Evolutionary conservation across 2,888 invertebrate species (phyloP).

Genomic region (Melinaea menophilus): DNA sequence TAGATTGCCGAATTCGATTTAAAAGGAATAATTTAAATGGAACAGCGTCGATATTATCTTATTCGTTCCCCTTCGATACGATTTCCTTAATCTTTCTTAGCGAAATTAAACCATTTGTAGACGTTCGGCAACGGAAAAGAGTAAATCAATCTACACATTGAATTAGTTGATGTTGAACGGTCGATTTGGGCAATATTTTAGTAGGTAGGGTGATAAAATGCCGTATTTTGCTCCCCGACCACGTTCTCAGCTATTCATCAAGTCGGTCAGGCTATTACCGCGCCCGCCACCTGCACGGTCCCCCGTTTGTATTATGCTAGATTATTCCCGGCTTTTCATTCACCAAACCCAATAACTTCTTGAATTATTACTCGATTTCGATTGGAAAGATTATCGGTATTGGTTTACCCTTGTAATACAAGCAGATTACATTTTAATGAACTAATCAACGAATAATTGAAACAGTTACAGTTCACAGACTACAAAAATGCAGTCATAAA

Average conservation of each 20-base stretch:
- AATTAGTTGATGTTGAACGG: constrained; percentile 71
- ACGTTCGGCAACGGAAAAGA: constrained; percentile 47
- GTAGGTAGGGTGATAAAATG: constrained; percentile 61
- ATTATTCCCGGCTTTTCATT: constrained; percentile 61
- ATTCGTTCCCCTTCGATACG: constrained; percentile 43
- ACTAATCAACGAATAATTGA: neutral
- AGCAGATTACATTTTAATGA: constrained; percentile 13
- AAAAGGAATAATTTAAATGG: constrained; percentile 20
- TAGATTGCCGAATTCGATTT: constrained; percentile 13
- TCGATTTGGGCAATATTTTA: constrained; percentile 71
- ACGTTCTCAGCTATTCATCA: constrained; percentile 72
- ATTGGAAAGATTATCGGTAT: constrained; percentile 32
- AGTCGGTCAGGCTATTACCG: constrained; percentile 66
- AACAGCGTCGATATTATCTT: constrained; percentile 21
- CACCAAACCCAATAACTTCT: constrained; percentile 57
- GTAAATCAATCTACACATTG: constrained; percentile 72
- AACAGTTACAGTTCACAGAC: neutral
- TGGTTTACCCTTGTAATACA: constrained; percentile 20
- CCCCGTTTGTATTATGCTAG: constrained; percentile 62
- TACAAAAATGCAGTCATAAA: too few species aligned
- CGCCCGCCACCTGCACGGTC: constrained; percentile 67
- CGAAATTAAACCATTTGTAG: constrained; percentile 70
- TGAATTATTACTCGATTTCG: constrained; percentile 41
- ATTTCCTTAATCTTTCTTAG: constrained; percentile 51
- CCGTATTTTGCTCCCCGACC: constrained; percentile 63